A percentile compares a stretch with the other conserved stretches of the same genome.
phyloP scores from a whole-genome alignment of 2,113 vertebrate genomes.

The Cyanoderma ruficeps region DNA sequence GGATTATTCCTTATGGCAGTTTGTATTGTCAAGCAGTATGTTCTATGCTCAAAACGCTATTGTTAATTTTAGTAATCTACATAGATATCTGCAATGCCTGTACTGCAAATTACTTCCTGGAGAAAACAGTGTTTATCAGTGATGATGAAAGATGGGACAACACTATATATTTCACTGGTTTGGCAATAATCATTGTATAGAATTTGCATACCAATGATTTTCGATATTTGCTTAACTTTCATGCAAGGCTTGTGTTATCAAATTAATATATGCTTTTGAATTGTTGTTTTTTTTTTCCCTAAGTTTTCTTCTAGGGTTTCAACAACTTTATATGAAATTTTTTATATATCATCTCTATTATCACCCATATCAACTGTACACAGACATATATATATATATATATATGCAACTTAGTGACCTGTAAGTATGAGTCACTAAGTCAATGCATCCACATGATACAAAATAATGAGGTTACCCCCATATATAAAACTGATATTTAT shows the following conservation, averaged over 20 bases:
- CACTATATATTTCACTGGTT: not conserved
- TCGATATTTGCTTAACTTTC: not conserved
- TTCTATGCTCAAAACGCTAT: not conserved
- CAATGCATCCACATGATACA: not conserved
- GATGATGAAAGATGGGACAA: not conserved
- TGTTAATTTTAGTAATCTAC: constrained; percentile 17
- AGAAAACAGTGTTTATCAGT: not conserved
- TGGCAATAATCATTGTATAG: not conserved
- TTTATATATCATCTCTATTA: not conserved
- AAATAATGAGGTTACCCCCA: not conserved
- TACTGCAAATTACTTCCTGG: not conserved
- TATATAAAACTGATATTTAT: not conserved
- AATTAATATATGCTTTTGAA: not conserved
- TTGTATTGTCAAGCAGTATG: not conserved
- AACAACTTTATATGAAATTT: not conserved
- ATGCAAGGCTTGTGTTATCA: not conserved
- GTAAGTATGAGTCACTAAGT: not conserved
- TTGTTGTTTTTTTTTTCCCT: rapidly evolving
- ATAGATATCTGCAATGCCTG: not conserved
- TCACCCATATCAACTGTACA: not conserved
- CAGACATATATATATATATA: no score
- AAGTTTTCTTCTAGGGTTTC: not conserved
- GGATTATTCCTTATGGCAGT: constrained; percentile 4
- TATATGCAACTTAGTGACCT: not conserved
- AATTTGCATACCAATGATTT: not conserved